Evolutionary conservation across 1,140 invertebrate species (phyloP), one percentile per base, ranked within the genome.

Genomic region (Formica selysi): DNA sequence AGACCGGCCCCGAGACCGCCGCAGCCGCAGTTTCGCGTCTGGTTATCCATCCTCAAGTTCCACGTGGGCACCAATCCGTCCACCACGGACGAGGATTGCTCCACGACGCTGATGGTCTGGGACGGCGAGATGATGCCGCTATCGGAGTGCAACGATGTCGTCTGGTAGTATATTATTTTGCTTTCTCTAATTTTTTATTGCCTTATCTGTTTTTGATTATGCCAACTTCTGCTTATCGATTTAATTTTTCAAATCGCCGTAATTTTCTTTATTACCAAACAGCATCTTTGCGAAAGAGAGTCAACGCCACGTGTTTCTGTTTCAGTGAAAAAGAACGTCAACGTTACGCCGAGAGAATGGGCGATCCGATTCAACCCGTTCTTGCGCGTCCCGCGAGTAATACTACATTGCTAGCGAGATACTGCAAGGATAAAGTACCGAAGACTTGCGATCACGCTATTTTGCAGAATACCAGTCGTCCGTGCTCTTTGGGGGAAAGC

Each of bases 21-120:
- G 0, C 92, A 94, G 59, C 96, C 96, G 0, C 95, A 97, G 81
- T 98, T 97, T 91, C 96, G 97, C 85, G 97, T 98, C 0, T 98
- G 98, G 98, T 96, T 98, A 84, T 98, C 98, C 1, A 97, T 98
- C 68, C 95, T 98, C 71, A 98, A 98, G 95, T 98, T 98, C 94
- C 97, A 98, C 94, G 97, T 97, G 89, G 96, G 86, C 92, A 95
- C 92, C 90, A 96, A 89, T 95, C 96, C 80, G 93, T 96, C 94
- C 10, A 89, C 88, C 70, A 92, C 89, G 70, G 97, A 97, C 91
- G 97, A 97, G 92, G 97, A 97, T 86, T 98, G 97, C 91, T 96
- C 97, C 2, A 98, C 97, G 87, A 96, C 97, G 89, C 95, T 98
- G 76, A 97, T 97, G 95, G 96, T 98, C 76, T 98, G 98, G 97